phyloP scores from a whole-genome alignment of 2,888 invertebrate genomes.

The Esperia sulphurella region DNA sequence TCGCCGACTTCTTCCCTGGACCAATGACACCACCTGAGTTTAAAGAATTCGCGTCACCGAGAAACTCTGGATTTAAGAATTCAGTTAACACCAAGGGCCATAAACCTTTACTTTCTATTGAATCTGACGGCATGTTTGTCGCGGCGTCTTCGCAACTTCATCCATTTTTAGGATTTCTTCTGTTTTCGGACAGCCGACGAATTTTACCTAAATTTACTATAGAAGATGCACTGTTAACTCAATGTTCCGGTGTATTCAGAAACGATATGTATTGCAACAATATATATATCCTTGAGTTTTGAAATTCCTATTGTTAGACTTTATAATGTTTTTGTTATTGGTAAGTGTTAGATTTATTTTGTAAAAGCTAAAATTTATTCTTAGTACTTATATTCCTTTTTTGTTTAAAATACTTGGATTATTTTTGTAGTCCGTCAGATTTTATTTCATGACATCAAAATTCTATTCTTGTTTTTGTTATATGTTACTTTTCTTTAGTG shows the following conservation, averaged over 20 bases:
- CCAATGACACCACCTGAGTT: conserved; percentile 1
- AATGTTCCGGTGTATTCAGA: conserved; percentile 43
- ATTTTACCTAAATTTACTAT: conserved; percentile 48
- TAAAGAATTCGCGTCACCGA: background rate
- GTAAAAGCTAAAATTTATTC: background rate
- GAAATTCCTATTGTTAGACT: background rate
- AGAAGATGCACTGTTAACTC: conserved; percentile 40
- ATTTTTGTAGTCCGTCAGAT: no score
- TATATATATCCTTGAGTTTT: conserved; percentile 46
- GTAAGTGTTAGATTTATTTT: background rate
- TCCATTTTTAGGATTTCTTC: conserved; percentile 49
- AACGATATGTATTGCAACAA: conserved; percentile 53
- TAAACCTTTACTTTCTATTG: conserved; percentile 37
- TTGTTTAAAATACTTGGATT: no score
- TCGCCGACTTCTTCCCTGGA: background rate
- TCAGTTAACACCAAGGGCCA: background rate
- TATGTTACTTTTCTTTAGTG: no score
- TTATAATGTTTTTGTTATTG: conserved; percentile 6
- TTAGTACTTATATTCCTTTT: no score
- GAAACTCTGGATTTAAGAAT: background rate
- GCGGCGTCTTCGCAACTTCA: conserved; percentile 49
- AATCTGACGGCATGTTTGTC: conserved; percentile 53
- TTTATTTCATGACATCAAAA: no score
- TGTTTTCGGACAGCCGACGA: conserved; percentile 41
- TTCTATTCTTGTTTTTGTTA: no score